Evolutionary conservation across 2,888 invertebrate genomes (phyloP).

Genomic region (Aproaerema taeniolella): DNA sequence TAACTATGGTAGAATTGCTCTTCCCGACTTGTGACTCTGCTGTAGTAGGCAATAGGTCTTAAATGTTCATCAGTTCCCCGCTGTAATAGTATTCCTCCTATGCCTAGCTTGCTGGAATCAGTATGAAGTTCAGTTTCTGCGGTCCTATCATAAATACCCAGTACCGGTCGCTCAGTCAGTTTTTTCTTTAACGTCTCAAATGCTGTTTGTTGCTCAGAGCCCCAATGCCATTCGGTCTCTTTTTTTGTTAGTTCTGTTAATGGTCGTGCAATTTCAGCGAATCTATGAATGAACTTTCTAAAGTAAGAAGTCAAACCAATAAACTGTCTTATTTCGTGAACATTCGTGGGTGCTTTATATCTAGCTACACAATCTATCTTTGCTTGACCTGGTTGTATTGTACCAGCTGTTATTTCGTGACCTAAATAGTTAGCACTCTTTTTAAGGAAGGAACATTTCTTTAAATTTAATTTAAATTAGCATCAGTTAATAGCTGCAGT

Average conservation of each 20-base stretch:
- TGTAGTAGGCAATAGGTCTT: slow-evolving; percentile 30
- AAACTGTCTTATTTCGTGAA: no score
- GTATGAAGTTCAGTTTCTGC: slow-evolving; percentile 21
- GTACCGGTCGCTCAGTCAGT: slow-evolving; percentile 21
- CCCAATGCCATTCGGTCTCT: slow-evolving; percentile 21
- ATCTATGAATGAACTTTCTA: slow-evolving; percentile 9
- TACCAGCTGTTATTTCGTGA: no score
- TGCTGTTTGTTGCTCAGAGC: slow-evolving; percentile 12
- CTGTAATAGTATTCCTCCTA: slow-evolving; percentile 28
- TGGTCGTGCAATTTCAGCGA: slow-evolving; percentile 13
- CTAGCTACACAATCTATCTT: no score
- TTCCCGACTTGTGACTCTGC: slow-evolving; percentile 25
- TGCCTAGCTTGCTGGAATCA: slow-evolving; percentile 26
- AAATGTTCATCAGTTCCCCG: slow-evolving; percentile 13
- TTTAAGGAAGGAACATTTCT: no score
- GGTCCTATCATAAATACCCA: slow-evolving; percentile 25
- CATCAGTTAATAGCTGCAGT: no score
- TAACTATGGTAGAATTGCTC: slow-evolving; percentile 34
- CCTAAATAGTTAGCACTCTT: no score
- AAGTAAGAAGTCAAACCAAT: slow-evolving; percentile 20
- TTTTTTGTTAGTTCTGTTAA: slow-evolving; percentile 26
- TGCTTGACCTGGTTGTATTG: no score
- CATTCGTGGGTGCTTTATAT: no score
- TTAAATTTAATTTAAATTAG: no score
- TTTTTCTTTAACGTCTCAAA: slow-evolving; percentile 20